Percentiles rank a stretch among this genome's conserved stretches.
phyloP scores from a whole-genome alignment of 2,113 vertebrate species.

The Marmota monax region DNA sequence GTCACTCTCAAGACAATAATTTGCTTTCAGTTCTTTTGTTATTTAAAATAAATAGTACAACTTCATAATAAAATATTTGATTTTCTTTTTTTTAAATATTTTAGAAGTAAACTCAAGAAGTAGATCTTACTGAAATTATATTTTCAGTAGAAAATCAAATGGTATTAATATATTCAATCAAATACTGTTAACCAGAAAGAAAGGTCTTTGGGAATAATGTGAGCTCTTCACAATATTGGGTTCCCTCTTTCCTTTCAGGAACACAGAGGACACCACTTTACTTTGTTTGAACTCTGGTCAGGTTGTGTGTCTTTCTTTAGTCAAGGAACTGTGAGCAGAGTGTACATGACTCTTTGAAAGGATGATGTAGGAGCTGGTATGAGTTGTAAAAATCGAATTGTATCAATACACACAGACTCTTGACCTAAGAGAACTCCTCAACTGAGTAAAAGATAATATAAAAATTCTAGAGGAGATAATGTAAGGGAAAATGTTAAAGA shows the following conservation, averaged over 20 bases:
- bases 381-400: background rate
- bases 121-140: background rate
- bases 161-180: background rate
- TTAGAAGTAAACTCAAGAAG: background rate
- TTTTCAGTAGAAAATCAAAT: slow-evolving; percentile 1
- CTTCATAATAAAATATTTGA: background rate
- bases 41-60: slow-evolving; percentile 37
- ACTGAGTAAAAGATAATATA: background rate
- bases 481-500: background rate
- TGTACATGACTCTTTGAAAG: background rate
- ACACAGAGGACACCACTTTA: background rate
- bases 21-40: background rate
- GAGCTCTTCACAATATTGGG: background rate
- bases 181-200: background rate
- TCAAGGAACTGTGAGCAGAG: background rate
- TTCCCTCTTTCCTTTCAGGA: background rate
- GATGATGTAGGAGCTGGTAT: background rate
- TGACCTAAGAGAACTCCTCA: background rate
- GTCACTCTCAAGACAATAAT: background rate
- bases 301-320: background rate
- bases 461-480: background rate
- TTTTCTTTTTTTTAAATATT: background rate
- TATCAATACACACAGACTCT: background rate
- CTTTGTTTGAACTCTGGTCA: background rate
- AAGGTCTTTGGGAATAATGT: background rate